Conservation (phyloP, 30 jellyfish, hydroid and myxozoan genomes). For the Aurelia aurita region DNA sequence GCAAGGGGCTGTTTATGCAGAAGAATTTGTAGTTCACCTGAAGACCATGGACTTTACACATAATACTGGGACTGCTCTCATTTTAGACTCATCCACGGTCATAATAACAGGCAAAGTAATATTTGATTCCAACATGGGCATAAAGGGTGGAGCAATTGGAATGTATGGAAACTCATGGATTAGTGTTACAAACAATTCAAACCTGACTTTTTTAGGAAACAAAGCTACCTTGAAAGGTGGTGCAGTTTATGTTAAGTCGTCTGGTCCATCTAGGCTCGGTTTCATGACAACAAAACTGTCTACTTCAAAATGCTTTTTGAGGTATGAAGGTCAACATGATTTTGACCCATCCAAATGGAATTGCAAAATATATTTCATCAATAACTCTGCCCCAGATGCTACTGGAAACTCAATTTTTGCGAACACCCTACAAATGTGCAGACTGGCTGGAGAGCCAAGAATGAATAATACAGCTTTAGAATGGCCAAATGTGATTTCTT, state of each 20-base stretch:
- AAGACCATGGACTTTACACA: constrained; percentile 7
- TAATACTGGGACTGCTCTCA: constrained; percentile 74
- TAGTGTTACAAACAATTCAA: constrained; percentile 7
- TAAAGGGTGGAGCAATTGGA: constrained; percentile 88
- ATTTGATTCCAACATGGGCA: constrained; percentile 58
- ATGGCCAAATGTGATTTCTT: constrained; percentile 63
- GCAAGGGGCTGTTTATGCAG: constrained; percentile 91
- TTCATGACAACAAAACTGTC: constrained; percentile 70
- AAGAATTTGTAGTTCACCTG: constrained; percentile 41
- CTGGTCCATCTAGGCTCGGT: constrained; percentile 80
- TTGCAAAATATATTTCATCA: constrained; percentile 51
- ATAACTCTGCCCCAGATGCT: constrained; percentile 85
- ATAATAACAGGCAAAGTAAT: constrained; percentile 34
- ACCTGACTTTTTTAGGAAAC: constrained; percentile 40
- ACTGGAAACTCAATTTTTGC: constrained; percentile 84
- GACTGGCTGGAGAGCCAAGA: constrained; percentile 64
- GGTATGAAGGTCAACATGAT: constrained; percentile 42
- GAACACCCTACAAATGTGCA: constrained; percentile 73
- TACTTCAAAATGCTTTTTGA: constrained; percentile 65
- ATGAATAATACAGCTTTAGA: constrained; percentile 53
- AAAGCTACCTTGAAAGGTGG: constrained; percentile 80
- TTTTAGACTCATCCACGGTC: constrained; percentile 68
- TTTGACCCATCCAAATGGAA: constrained; percentile 71
- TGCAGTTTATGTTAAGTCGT: constrained; percentile 64
- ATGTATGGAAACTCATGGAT: constrained; percentile 82